Evolutionary conservation across 23 tunicate genomes (phyloP).

Genomic region (Aplidium turbinatum): DNA sequence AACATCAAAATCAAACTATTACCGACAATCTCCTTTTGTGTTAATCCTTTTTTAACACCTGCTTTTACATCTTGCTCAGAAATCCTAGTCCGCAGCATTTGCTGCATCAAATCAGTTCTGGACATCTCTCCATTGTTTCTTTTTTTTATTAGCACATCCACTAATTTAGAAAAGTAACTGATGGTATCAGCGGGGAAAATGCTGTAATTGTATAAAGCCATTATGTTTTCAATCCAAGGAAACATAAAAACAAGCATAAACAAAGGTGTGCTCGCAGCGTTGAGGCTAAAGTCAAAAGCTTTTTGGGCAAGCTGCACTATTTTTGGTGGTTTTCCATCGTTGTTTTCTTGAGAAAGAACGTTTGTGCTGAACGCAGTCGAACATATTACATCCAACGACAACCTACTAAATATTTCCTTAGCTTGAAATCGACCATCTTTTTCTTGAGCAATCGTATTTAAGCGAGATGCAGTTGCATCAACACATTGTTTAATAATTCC

Average conservation of each 20-base stretch:
- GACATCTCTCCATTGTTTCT: neutral
- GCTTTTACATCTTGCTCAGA: conserved; percentile 32
- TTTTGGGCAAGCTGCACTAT: conserved; percentile 26
- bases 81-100: conserved; percentile 61
- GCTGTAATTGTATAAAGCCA: conserved; percentile 19
- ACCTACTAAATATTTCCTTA: conserved; percentile 33
- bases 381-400: conserved; percentile 68
- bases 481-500: conserved; percentile 56
- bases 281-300: conserved; percentile 38
- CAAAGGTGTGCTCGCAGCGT: conserved; percentile 28
- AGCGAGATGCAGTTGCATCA: conserved; percentile 25
- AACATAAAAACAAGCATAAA: conserved; percentile 33
- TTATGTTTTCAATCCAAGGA: conserved; percentile 50
- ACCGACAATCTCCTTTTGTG: conserved; percentile 57
- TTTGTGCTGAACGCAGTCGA: conserved; percentile 89
- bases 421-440: conserved; percentile 51
- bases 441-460: conserved; percentile 17
- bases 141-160: conserved; percentile 30
- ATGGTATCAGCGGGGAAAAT: conserved; percentile 41
- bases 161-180: conserved; percentile 21
- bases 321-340: conserved; percentile 6
- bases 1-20: conserved; percentile 75
- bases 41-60: conserved; percentile 59
- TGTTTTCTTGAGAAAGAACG: conserved; percentile 38
- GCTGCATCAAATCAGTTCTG: conserved; percentile 63